Evolutionary conservation across 1,140 invertebrate genomes (phyloP), one percentile per base, ranked within the genome.

Genomic region (Maconellicoccus hirsutus): DNA sequence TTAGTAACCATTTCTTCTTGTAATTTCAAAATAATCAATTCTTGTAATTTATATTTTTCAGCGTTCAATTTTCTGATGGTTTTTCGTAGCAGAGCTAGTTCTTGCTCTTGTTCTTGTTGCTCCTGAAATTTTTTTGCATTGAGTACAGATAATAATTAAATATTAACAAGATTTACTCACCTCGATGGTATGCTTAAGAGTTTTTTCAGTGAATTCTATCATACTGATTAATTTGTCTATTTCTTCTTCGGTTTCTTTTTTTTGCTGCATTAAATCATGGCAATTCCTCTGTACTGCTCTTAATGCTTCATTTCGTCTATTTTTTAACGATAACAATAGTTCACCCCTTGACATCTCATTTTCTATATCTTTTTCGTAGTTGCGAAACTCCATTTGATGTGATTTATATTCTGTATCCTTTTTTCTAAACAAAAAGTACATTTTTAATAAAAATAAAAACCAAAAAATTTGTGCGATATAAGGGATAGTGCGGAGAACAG

Each of bases 41-140:
- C 61, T 66, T 66, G 14, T 23, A 66, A 23, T 66, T 66, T 26
- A 23, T 23, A 66, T 66, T 66, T 66, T 66, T 66, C 61, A 25
- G 25, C 19, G 61, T 12, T 66, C 22, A 66, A 23, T 26, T 66
- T 66, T 4, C 19, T 25, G 10, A 66, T 23, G 7, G 21, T 23
- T 25, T 66, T 23, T 26, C 4, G 8, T 4, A 66, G 25, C 8
- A 66, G 3, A 16, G 3, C 22, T 19, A 66, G 8, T 25, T 66
- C 61, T 23, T 22, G 21, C 16, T 66, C 22, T 25, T 66, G 25
- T 6, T 66, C 21, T 8, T 16, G 22, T 25, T 66, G 19, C 25
- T 25, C 21, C 61, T 66, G 21, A 66, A 66, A n/a, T n/a, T n/a
- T n/a, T n/a, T n/a, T n/a, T n/a, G n/a, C 10, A 25, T 19, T 66